Evolutionary conservation across 2,113 vertebrate genomes (phyloP), one percentile per base, ranked within the genome.

Genomic region (Peucedramus taeniatus): DNA sequence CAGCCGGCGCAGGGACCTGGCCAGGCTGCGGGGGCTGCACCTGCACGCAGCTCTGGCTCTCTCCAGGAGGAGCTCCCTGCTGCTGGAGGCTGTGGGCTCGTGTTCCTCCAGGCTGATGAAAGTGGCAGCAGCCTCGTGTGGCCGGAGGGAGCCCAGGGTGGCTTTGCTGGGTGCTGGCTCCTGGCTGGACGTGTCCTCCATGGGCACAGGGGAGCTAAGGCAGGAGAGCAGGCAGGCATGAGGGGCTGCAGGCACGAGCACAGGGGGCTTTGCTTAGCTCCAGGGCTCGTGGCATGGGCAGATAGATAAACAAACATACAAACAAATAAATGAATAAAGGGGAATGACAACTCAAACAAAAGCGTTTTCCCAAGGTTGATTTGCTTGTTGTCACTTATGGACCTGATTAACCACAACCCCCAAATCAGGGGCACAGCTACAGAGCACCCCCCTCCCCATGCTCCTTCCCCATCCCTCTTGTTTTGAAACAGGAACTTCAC

Each of bases 21-120:
- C 2, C 27, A 93, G 13, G 13, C 61, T 13, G 11, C 17, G 69
- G 13, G 4, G 63, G 53, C 15, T 42, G 63, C 89, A 95, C 5
- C 13, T 54, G 72, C 93, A 96, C 40, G 76, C 54, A 2, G 71
- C 89, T 39, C 87, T 86, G 78, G 76, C 83, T 68, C 74, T 95
- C 66, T 87, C 69, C 51, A 53, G 61, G 56, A 97, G 23, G 11
- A 94, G 5, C 50, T 97, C 89, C 83, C 71, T 94, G 50, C 27
- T 20, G 74, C 78, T 94, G 47, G 60, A 26, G 8, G 31, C 80
- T 5, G 39, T 0, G 9, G 85, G 90, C 42, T 92, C 90, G 14
- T 90, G 23, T 5, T 97, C 97, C 79, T 98, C 97, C 56, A 97
- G 11, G 22, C 1, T 87, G 51, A 57, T 24, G 6, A 94, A 96